These are phyloP conservation scores for Nymphalis io DNA, from an alignment of 1,140 invertebrate genomes.

Conservation along the genomic window DNA sequence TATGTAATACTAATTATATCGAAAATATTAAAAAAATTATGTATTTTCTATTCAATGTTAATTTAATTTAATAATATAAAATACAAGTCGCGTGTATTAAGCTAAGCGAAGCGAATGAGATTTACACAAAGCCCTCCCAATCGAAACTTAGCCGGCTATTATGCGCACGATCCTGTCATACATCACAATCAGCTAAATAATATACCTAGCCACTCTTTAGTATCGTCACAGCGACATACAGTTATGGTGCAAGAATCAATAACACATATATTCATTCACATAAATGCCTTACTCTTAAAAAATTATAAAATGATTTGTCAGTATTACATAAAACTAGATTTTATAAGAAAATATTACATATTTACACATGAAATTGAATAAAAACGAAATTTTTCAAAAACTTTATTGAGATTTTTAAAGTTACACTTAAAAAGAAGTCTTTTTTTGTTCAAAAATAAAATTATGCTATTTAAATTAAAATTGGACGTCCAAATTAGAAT, in stretches of 20 bases:
- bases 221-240: slow-evolving; percentile 43
- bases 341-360: too few relatives aligned
- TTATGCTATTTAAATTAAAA: too few relatives aligned
- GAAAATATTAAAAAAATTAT: too few relatives aligned
- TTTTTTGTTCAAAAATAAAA: too few relatives aligned
- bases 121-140: slow-evolving; percentile 49
- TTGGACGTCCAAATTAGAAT: background rate
- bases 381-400: too few relatives aligned
- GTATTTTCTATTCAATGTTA: background rate
- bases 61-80: slow-evolving; percentile 7
- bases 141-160: slow-evolving; percentile 50
- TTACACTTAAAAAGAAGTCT: too few relatives aligned
- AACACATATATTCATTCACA: background rate
- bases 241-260: slow-evolving; percentile 32
- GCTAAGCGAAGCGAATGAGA: slow-evolving; percentile 34
- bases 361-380: too few relatives aligned
- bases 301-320: too few relatives aligned
- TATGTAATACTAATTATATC: too few relatives aligned
- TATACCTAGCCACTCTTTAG: slow-evolving; percentile 47
- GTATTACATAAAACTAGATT: too few relatives aligned
- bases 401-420: too few relatives aligned
- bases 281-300: background rate
- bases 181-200: slow-evolving; percentile 66
- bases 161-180: slow-evolving; percentile 53
- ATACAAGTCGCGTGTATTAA: slow-evolving; percentile 15